These are phyloP conservation scores for Chondrosia reniformis DNA, from an alignment of 37 sponge, comb jelly and placozoan species.

Conservation along the genomic window DNA sequence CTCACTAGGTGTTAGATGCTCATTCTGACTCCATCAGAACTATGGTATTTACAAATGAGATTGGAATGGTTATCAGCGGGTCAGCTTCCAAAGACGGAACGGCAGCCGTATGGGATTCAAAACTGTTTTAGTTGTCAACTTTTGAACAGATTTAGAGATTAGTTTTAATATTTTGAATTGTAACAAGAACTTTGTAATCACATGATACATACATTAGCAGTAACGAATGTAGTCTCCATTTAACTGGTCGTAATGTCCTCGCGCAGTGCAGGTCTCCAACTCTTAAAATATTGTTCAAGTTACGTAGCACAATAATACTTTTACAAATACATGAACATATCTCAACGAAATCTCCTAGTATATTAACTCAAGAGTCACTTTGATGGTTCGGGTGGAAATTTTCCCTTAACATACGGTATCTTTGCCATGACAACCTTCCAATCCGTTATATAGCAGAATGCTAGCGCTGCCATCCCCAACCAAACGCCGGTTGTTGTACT, in stretches of 20 bases:
- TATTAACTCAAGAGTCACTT: too few relatives aligned
- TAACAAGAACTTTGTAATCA: too few relatives aligned
- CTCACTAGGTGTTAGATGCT: constrained; percentile 52
- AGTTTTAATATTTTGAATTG: too few relatives aligned
- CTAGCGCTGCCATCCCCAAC: constrained; percentile 33
- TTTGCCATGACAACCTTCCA: constrained; percentile 64
- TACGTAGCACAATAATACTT: too few relatives aligned
- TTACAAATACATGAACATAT: too few relatives aligned
- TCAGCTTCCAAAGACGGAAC: constrained; percentile 76
- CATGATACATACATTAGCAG: too few relatives aligned
- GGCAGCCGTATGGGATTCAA: constrained; percentile 65
- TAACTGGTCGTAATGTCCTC: too few relatives aligned
- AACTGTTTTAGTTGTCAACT: neutral
- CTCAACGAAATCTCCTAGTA: too few relatives aligned
- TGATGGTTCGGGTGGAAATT: constrained; percentile 28
- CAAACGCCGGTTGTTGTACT: constrained; percentile 23
- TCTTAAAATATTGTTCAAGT: too few relatives aligned
- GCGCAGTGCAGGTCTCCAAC: too few relatives aligned
- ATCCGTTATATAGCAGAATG: constrained; percentile 41
- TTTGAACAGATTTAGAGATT: too few relatives aligned
- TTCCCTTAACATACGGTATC: constrained; percentile 54
- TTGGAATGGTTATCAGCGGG: constrained; percentile 66
- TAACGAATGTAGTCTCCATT: too few relatives aligned
- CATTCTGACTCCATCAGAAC: constrained; percentile 71
- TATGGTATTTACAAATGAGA: constrained; percentile 36